Conservation (phyloP, 2,888 invertebrate species). For the Aspidapion aeneum region DNA sequence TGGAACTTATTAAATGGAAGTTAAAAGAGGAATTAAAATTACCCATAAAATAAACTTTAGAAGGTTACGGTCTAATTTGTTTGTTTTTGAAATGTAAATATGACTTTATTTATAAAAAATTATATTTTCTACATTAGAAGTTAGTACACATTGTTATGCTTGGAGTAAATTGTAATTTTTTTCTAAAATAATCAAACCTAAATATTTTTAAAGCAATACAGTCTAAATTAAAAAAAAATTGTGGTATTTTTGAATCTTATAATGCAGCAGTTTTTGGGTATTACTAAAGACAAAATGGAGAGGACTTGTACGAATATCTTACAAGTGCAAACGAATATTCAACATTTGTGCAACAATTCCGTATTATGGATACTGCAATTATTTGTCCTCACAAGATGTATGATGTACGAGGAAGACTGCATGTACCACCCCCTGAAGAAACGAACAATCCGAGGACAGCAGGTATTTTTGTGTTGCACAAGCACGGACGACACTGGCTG, state of each 20-base stretch:
- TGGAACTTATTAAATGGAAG: conserved; percentile 89
- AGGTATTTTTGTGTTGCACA: conserved; percentile 48
- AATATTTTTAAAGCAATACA: too few relatives aligned
- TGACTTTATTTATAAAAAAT: background rate
- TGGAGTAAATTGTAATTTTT: too few relatives aligned
- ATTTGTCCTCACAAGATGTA: conserved; percentile 95
- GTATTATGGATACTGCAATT: conserved; percentile 93
- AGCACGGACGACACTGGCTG: conserved; percentile 43
- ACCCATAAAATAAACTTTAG: conserved; percentile 15
- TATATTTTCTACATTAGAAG: background rate
- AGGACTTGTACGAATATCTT: conserved; percentile 71
- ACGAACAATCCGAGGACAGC: conserved; percentile 68
- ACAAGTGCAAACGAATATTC: conserved; percentile 83
- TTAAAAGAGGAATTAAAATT: conserved; percentile 78
- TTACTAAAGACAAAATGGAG: conserved; percentile 80
- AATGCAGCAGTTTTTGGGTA: conserved; percentile 88
- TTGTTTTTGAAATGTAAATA: background rate
- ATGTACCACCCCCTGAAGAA: conserved; percentile 89
- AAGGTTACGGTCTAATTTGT: background rate
- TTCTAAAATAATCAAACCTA: too few relatives aligned
- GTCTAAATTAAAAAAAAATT: too few relatives aligned
- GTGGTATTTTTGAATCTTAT: too few relatives aligned
- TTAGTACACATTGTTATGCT: too few relatives aligned
- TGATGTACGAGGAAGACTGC: conserved; percentile 72
- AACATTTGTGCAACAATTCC: conserved; percentile 82